Conservation (phyloP, 2,797 vertebrate genomes). For the Uromys caudimaculatus region DNA sequence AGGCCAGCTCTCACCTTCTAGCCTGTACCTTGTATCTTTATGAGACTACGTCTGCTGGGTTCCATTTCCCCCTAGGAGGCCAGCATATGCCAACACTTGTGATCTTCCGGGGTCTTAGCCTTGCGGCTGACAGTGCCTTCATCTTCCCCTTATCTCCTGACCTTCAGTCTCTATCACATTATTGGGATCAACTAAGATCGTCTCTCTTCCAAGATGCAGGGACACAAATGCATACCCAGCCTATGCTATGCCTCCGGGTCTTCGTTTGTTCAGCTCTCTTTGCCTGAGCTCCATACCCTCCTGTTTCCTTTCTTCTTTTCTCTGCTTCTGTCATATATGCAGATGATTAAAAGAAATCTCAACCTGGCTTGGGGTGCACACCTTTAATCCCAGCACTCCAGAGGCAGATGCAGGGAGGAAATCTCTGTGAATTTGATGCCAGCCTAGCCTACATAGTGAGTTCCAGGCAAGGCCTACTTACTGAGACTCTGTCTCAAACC, state of each 20-base stretch:
- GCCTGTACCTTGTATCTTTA: background rate
- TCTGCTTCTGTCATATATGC: background rate
- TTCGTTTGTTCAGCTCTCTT: constrained; percentile 33
- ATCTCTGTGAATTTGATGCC: background rate
- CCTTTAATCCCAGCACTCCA: background rate
- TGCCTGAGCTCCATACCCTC: background rate
- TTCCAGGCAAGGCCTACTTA: background rate
- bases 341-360: background rate
- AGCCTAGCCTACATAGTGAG: background rate
- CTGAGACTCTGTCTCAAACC: background rate
- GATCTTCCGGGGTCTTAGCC: background rate
- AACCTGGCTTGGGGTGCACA: background rate
- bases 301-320: background rate
- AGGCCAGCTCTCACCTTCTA: background rate
- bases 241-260: background rate
- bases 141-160: background rate
- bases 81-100: background rate
- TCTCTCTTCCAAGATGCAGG: background rate
- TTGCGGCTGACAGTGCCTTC: background rate
- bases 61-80: background rate
- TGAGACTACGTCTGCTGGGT: background rate
- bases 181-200: background rate
- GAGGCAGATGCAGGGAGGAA: background rate
- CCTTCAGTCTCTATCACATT: background rate
- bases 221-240: background rate